These are phyloP conservation scores for Vulpes ferrilata DNA, from an alignment of 2,113 vertebrate genomes.

Conservation along the genomic window DNA sequence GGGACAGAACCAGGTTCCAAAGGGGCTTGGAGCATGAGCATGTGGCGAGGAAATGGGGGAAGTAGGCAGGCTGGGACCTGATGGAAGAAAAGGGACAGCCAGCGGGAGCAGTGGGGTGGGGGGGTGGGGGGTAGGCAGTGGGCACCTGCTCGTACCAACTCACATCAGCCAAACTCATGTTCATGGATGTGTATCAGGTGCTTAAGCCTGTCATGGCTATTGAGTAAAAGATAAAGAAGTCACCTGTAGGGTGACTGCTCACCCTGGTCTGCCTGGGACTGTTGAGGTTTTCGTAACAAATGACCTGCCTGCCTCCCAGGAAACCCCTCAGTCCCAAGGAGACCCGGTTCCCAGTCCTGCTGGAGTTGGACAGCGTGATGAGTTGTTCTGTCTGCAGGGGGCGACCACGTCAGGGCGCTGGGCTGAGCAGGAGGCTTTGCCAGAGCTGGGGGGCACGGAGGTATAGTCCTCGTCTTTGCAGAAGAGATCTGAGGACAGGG, in stretches of 20 bases:
- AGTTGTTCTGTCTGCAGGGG: neutral
- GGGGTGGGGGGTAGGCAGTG: accelerated
- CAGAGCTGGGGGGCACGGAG: neutral
- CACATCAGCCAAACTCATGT: neutral
- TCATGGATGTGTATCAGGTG: accelerated
- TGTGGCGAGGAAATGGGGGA: neutral
- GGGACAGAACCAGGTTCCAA: neutral
- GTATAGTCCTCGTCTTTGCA: accelerated
- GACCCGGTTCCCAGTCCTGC: neutral
- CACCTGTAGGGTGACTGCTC: neutral
- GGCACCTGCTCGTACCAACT: accelerated
- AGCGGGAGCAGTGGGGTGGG: neutral
- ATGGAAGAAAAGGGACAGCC: neutral
- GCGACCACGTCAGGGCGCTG: neutral
- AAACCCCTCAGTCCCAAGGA: neutral
- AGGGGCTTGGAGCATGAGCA: neutral
- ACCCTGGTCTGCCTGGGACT: neutral
- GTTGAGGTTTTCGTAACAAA: accelerated
- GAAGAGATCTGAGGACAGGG: neutral
- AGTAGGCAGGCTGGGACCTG: neutral
- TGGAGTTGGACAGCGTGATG: neutral
- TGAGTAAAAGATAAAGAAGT: neutral
- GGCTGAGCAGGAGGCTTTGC: neutral
- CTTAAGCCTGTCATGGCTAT: accelerated
- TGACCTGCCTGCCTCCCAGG: neutral